These are phyloP conservation scores for Octonoba sinensis DNA, from an alignment of 2,888 invertebrate genomes.

Conservation along the genomic window DNA sequence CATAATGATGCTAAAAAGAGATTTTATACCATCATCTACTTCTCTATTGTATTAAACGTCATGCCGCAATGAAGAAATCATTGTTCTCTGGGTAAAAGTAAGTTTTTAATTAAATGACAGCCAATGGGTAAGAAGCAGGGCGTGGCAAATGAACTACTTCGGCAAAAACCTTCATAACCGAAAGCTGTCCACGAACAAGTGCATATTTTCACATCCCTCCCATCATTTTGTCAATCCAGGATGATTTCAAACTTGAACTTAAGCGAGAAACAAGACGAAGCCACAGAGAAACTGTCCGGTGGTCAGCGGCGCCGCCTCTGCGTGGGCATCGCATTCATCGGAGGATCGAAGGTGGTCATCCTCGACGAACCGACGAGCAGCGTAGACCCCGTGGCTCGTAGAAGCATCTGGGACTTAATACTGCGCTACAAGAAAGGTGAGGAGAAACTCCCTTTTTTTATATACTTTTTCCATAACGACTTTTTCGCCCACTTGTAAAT, in stretches of 20 bases:
- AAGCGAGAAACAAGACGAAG: conserved; percentile 68
- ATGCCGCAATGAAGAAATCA: no score
- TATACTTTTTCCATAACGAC: background rate
- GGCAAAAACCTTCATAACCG: no score
- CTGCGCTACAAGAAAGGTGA: conserved; percentile 68
- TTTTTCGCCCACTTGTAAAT: background rate
- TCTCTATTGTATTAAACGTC: no score
- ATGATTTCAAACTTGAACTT: conserved; percentile 71
- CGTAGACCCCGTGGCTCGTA: conserved; percentile 72
- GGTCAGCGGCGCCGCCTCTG: conserved; percentile 72
- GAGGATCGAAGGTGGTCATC: conserved; percentile 71
- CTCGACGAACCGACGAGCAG: conserved; percentile 70
- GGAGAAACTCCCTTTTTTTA: background rate
- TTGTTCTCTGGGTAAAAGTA: no score
- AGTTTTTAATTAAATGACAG: no score
- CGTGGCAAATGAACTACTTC: no score
- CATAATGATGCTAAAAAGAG: no score
- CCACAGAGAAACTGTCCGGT: conserved; percentile 70
- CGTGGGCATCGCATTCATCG: conserved; percentile 72
- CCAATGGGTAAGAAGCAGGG: no score
- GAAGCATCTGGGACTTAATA: conserved; percentile 72
- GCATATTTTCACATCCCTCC: no score
- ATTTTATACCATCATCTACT: no score
- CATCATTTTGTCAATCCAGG: conserved; percentile 41
- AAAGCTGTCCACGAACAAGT: no score